Base-by-base conservation (phyloP, 2,113 vertebrate species). In the Lagopus leucura region DNA sequence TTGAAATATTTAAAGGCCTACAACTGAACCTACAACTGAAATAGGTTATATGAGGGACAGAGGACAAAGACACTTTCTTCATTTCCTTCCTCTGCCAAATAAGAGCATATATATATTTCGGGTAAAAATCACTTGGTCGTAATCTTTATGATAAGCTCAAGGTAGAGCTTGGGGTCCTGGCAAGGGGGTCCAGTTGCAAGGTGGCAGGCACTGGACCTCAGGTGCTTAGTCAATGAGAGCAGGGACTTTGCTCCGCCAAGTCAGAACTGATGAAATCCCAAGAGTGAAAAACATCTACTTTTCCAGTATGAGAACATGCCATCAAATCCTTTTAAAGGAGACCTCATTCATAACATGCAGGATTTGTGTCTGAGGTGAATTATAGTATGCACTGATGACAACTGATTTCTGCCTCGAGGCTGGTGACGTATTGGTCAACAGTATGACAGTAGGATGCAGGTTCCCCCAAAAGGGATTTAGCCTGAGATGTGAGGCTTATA, bases 341-440 rank as follows among this genome's bases (percentile, higher is more conserved):
- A 94, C 61, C 5, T 5, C 34, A 60, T 73, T 92, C 75, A 86
- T 52, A 86, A 65, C 19, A 54, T 43, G 34, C 19, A 32, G 32
- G 47, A 75, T 36, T 48, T 70, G 42, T 42, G 70, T 36, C 63
- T 85, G 47, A 90, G 92, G 79, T 47, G 3, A 89, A 88, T 60
- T 92, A 21, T 69, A 77, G 74, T 82, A 72, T 92, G 85, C 84
- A 74, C 11, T 4, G 0, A 52, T 74, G n/a, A 48, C 70, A 82
- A 94, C 32, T 88, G 71, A 95, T 90, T 91, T 84, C 34, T 74
- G 65, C 57, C 30, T 43, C 80, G 14, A 90, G 19, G 50, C 16
- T 72, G 57, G 52, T 45, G n/a, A 74, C 38, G 91, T 50, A 82
- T 52, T 54, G n/a, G 25, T 52, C 69, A 89, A 69, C 90, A 11